Conservation (phyloP, 2,888 invertebrate species). For the Clanis bilineata region DNA sequence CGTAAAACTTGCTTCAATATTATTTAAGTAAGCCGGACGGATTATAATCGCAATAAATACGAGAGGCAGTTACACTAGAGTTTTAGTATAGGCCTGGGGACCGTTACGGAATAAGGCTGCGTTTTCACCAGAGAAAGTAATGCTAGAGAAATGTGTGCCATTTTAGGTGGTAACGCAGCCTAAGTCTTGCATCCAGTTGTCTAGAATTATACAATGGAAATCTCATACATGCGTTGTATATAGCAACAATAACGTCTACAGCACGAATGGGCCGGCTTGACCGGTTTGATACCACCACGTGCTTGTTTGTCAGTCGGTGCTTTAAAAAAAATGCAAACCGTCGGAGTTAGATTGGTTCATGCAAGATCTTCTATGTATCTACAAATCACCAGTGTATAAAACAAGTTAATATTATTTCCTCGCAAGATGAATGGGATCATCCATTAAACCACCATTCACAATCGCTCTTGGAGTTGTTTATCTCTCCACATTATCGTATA, state of each 20-base stretch:
- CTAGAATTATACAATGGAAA: no score
- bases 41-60: conserved; percentile 25
- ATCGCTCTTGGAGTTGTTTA: neutral
- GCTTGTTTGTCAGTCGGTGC: no score
- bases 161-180: no score
- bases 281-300: no score
- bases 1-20: conserved; percentile 14
- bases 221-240: no score
- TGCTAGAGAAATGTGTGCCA: no score
- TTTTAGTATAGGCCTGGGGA: neutral
- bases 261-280: no score
- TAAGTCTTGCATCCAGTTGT: no score
- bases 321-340: no score
- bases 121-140: no score
- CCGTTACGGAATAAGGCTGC: neutral
- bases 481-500: neutral
- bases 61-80: conserved; percentile 7
- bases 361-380: neutral
- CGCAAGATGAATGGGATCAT: neutral
- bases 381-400: neutral
- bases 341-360: no score
- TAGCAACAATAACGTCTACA: no score
- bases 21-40: conserved; percentile 24
- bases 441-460: neutral
- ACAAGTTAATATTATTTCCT: neutral